Evolutionary conservation across 2,888 invertebrate genomes (phyloP), one percentile per base, ranked within the genome.

Genomic region (Baronia brevicornis): DNA sequence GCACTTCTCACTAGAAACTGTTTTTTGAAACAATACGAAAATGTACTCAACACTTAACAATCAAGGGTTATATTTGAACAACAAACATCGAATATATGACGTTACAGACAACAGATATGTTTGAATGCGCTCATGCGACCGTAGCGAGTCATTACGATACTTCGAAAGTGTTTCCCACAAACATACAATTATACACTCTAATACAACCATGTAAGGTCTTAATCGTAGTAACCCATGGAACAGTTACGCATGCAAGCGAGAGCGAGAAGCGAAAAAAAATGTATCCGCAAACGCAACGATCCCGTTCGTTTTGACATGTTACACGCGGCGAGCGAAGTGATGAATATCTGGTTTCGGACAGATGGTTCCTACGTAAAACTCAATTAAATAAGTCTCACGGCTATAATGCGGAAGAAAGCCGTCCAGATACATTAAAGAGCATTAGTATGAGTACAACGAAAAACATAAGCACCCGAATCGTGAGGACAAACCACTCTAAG

Each of bases 121-220:
- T 60, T 70, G 69, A 79, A 79, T 77, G 80, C 77, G 79, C 65
- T 74, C 80, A 80, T 71, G 79, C 75, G 73, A 82, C 80, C 82
- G 78, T 79, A 77, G 70, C 79, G 62, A 78, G 73, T 65, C 70
- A 78, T 75, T 73, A 72, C 69, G 69, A 78, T 78, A 70, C 69
- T 71, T 70, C 68, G 65, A 70, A 73, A 71, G 64, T 70, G 57
- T 60, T 63, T 46, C 51, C 51, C 40, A 33, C 19, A 44, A 43
- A 39, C 62, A 69, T 51, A 60, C 63, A 42, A 68, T 70, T 69
- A 43, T 67, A 53, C 48, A 68, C 77, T 66, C 52, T 79, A 77
- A 54, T 55, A 62, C 74, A 73, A 63, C 69, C 73, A 63, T 51
- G 41, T 44, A 52, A 68, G 60, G 55, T n/a, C 31, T 40, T 44